Conservation (phyloP, 2,888 invertebrate species). For the Flabesymbios commensalis region DNA sequence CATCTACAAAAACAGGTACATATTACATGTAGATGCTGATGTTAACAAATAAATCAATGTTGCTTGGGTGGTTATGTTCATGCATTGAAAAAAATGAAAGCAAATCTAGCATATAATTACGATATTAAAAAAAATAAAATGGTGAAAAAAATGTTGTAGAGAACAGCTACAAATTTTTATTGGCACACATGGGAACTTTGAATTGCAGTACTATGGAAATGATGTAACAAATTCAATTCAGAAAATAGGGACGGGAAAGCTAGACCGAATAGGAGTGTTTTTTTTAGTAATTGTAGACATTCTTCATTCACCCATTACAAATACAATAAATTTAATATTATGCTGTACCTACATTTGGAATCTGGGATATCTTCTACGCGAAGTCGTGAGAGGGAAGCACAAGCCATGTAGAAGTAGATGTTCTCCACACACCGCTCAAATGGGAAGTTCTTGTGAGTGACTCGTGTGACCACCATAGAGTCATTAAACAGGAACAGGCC, state of each 20-base stretch:
- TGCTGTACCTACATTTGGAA: conserved; percentile 53
- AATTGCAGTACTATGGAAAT: background rate
- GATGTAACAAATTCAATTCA: background rate
- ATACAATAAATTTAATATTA: no score
- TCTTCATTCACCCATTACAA: no score
- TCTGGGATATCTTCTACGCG: conserved; percentile 52
- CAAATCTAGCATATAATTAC: no score
- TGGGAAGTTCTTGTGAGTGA: conserved; percentile 52
- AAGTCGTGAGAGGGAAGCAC: conserved; percentile 44
- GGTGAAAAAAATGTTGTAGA: no score
- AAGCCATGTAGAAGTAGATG: conserved; percentile 50
- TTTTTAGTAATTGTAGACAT: background rate
- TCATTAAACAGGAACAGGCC: conserved; percentile 59
- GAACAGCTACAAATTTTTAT: no score
- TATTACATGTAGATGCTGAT: no score
- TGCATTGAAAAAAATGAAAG: no score
- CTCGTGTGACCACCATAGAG: conserved; percentile 50
- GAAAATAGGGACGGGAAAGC: background rate
- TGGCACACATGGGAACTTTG: background rate
- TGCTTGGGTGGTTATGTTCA: no score
- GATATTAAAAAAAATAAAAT: no score
- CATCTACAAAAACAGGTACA: conserved; percentile 40
- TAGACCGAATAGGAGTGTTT: background rate
- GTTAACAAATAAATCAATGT: no score
- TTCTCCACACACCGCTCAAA: conserved; percentile 50